Percentiles rank a stretch among this genome's conserved stretches.
phyloP scores from a whole-genome alignment of 2,113 vertebrate species.

The Ovis canadensis region DNA sequence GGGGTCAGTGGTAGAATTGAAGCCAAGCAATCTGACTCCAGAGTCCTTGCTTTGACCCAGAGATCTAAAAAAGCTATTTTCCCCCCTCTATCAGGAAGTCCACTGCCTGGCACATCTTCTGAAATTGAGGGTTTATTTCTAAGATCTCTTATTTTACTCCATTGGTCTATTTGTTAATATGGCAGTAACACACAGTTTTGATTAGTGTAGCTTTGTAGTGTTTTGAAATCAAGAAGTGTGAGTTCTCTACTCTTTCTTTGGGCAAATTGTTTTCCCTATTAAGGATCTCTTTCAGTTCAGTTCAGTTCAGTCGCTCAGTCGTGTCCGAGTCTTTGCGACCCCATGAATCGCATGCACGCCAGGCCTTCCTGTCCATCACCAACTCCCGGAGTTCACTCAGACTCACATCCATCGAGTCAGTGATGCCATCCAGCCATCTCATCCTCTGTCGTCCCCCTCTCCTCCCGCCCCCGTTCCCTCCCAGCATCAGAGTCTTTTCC shows the following conservation, averaged over 20 bases:
- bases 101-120: background rate
- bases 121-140: background rate
- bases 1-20: background rate
- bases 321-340: too few species aligned
- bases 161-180: background rate
- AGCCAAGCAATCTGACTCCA: background rate
- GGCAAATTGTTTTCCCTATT: background rate
- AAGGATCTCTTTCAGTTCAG: background rate
- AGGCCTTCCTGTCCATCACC: too few species aligned
- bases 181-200: background rate
- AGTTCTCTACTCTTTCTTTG: background rate
- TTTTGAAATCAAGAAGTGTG: background rate
- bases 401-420: too few species aligned
- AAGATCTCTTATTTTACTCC: background rate
- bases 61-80: background rate
- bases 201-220: background rate
- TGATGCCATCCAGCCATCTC: too few species aligned
- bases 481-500: too few species aligned
- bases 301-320: too few species aligned
- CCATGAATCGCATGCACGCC: too few species aligned
- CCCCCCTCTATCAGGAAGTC: background rate
- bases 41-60: background rate
- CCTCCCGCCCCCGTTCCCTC: too few species aligned
- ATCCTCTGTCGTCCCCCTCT: too few species aligned
- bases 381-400: too few species aligned